Conservation (phyloP, 2,888 invertebrate genomes). For the Cinara cedri region DNA sequence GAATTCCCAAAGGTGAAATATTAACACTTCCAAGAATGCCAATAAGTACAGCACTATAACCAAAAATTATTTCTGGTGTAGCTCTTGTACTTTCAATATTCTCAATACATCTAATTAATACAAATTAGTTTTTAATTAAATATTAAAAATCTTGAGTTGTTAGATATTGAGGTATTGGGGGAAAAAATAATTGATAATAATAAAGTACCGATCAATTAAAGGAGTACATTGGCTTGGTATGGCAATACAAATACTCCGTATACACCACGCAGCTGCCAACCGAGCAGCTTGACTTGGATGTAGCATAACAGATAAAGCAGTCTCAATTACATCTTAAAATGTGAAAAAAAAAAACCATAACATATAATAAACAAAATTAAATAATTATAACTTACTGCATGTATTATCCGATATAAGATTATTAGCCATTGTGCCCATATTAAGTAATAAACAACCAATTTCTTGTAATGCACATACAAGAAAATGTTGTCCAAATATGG, state of each 20-base stretch:
- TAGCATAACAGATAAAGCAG: slow-evolving; percentile 82
- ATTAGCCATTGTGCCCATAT: slow-evolving; percentile 92
- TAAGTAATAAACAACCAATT: slow-evolving; percentile 85
- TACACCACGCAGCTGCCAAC: slow-evolving; percentile 92
- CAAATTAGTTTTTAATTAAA: not conserved
- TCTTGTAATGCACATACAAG: slow-evolving; percentile 93
- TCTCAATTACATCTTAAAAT: slow-evolving; percentile 73
- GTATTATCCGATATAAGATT: slow-evolving; percentile 88
- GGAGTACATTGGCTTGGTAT: slow-evolving; percentile 94
- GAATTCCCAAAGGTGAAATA: slow-evolving; percentile 89
- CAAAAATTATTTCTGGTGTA: slow-evolving; percentile 85
- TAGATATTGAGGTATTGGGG: not conserved
- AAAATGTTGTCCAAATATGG: slow-evolving; percentile 86
- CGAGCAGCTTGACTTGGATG: slow-evolving; percentile 95
- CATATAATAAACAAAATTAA: slow-evolving; percentile 25
- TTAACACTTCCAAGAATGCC: slow-evolving; percentile 91
- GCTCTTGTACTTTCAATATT: slow-evolving; percentile 87
- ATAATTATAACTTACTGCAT: slow-evolving; percentile 67
- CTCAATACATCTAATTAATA: slow-evolving; percentile 71
- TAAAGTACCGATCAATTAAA: slow-evolving; percentile 74
- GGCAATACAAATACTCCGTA: slow-evolving; percentile 89
- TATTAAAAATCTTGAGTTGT: too few relatives aligned
- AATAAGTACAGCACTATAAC: slow-evolving; percentile 92
- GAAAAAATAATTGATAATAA: not conserved
- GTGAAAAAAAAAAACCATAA: slow-evolving; percentile 33